Percentiles rank a stretch among this genome's conserved stretches.
Conservation (phyloP, 2,797 vertebrate genomes). For the Artibeus jamaicensis region DNA sequence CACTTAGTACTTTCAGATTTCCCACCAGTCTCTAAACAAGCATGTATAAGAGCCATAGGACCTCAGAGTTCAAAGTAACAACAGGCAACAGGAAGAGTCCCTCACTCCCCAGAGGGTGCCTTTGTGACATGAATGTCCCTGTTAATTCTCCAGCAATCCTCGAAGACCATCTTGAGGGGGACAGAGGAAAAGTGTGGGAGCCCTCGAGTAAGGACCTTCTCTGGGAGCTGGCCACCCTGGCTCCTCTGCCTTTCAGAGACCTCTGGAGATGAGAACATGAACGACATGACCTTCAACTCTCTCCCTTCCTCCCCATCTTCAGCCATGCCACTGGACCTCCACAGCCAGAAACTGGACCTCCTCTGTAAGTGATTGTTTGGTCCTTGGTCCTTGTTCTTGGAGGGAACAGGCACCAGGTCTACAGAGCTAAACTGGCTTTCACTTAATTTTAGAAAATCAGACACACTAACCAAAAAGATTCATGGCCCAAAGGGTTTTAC, state of each 20-base stretch:
- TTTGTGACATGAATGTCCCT: neutral
- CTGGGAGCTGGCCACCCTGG: conserved; percentile 88
- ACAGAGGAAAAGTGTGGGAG: conserved; percentile 95
- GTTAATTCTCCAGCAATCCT: conserved; percentile 88
- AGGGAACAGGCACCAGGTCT: neutral
- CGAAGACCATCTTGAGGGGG: conserved; percentile 93
- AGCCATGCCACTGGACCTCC: conserved; percentile 82
- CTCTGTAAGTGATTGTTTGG: conserved; percentile 78
- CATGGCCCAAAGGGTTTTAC: neutral
- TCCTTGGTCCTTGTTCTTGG: neutral
- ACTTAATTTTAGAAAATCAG: neutral
- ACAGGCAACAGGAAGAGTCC: neutral
- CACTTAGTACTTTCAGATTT: neutral
- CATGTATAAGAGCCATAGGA: neutral
- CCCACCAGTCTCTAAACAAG: neutral
- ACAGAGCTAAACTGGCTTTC: neutral
- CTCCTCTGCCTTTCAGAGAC: conserved; percentile 92
- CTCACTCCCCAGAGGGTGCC: neutral
- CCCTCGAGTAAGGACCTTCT: conserved; percentile 89
- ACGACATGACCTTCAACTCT: conserved; percentile 89
- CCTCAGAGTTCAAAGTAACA: neutral
- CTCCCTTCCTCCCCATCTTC: conserved; percentile 88
- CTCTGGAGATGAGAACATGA: conserved; percentile 92
- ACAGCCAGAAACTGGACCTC: conserved; percentile 81
- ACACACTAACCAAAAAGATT: neutral